Percentiles rank a stretch among this genome's conserved stretches.
Conservation (phyloP, 2,797 vertebrate species). For the Hipposideros larvatus region DNA sequence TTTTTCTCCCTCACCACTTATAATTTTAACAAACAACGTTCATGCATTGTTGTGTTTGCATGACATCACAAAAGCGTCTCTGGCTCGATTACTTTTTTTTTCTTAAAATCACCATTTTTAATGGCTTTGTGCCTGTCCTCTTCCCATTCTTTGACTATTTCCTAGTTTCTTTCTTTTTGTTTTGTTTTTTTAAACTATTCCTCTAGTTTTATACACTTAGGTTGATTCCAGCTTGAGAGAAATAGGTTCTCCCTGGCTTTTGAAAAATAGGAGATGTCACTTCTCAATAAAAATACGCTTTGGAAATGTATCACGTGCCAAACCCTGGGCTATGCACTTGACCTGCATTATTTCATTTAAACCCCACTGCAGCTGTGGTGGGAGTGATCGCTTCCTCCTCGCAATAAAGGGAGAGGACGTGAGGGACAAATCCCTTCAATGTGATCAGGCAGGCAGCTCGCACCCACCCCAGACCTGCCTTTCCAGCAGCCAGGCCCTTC, state of each 20-base stretch:
- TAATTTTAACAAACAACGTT: background rate
- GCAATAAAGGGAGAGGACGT: accelerated
- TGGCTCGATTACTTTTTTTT: background rate
- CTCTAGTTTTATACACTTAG: background rate
- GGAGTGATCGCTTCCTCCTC: background rate
- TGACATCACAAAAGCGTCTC: background rate
- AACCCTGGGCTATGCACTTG: accelerated
- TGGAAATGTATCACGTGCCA: accelerated
- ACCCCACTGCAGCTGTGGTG: accelerated
- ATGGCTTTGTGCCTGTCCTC: background rate
- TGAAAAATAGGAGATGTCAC: background rate
- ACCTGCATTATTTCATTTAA: background rate
- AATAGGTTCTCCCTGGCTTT: background rate
- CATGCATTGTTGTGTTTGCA: background rate
- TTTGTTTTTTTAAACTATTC: background rate
- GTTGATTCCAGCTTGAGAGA: background rate
- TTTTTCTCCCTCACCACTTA: background rate
- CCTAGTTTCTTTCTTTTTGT: background rate
- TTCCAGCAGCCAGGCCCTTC: background rate
- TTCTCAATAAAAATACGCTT: background rate
- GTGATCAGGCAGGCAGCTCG: background rate
- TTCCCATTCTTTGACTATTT: background rate
- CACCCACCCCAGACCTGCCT: background rate
- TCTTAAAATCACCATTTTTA: background rate
- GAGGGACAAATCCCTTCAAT: accelerated